Conservation (phyloP, 2,113 vertebrate species). For the Seriola quinqueradiata region DNA sequence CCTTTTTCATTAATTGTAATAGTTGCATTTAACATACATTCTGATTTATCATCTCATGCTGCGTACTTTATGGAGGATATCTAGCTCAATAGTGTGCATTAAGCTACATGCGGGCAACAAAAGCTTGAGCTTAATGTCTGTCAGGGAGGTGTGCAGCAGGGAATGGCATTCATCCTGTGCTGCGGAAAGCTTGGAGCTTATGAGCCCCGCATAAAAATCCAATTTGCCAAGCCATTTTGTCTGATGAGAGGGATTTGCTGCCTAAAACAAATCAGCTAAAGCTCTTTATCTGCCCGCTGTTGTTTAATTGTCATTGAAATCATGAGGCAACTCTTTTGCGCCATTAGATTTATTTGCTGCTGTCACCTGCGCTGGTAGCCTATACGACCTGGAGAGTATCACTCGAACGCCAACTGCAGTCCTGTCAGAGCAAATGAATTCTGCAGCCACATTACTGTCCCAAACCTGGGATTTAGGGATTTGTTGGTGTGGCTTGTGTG, state of each 20-base stretch:
- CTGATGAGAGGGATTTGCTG: conserved; percentile 75
- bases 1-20: conserved; percentile 30
- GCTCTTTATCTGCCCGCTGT: conserved; percentile 71
- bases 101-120: not conserved
- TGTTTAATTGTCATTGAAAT: conserved; percentile 75
- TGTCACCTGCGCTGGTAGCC: not conserved
- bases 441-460: not conserved
- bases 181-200: conserved; percentile 48
- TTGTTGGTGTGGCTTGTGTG: not conserved
- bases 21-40: not conserved
- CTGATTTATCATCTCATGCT: not conserved
- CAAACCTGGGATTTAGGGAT: not conserved
- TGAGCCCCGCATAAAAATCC: conserved; percentile 70
- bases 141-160: conserved; percentile 29
- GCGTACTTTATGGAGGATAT: not conserved
- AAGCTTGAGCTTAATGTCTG: conserved; percentile 15
- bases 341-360: conserved; percentile 30
- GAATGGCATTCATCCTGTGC: not conserved
- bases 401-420: not conserved
- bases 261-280: conserved; percentile 74
- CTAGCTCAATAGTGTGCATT: conserved; percentile 2
- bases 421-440: not conserved
- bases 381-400: not conserved
- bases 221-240: conserved; percentile 74
- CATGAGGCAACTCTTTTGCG: conserved; percentile 60